These are phyloP conservation scores for Condylostylus longicornis DNA, from an alignment of 1,140 invertebrate genomes.

Conservation along the genomic window DNA sequence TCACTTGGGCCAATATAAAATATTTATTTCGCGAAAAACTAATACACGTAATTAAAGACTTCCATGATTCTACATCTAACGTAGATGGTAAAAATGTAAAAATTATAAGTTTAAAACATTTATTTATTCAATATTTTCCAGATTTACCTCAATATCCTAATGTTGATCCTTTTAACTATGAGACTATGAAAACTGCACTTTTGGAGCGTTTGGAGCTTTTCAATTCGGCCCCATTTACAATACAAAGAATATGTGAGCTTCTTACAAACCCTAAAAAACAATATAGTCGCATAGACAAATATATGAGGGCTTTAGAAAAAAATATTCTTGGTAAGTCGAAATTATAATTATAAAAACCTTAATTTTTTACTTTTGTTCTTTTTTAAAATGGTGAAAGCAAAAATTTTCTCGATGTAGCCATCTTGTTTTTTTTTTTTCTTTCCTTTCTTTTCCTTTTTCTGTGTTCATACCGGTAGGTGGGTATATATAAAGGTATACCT, in stretches of 20 bases:
- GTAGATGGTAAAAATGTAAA: constrained; percentile 34
- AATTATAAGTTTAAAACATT: not conserved
- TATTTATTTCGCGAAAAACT: constrained; percentile 76
- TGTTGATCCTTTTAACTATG: constrained; percentile 81
- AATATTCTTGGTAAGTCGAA: constrained; percentile 51
- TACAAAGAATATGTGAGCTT: constrained; percentile 89
- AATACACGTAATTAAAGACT: constrained; percentile 70
- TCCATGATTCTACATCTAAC: constrained; percentile 61
- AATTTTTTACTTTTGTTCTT: too few species aligned
- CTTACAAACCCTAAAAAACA: constrained; percentile 80
- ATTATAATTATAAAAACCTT: too few species aligned
- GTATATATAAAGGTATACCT: too few species aligned
- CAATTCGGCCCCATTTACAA: constrained; percentile 85
- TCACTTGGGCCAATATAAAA: constrained; percentile 80
- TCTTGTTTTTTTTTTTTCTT: too few species aligned
- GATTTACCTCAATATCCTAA: constrained; percentile 70
- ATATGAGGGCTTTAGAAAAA: constrained; percentile 86
- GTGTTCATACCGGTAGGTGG: too few species aligned
- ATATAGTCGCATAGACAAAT: constrained; percentile 91
- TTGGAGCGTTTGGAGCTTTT: constrained; percentile 70
- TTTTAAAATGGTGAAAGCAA: too few species aligned
- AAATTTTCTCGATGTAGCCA: too few species aligned
- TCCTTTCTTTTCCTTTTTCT: too few species aligned
- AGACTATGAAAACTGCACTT: constrained; percentile 71
- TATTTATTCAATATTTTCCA: constrained; percentile 7